Evolutionary conservation across 2,888 invertebrate genomes (phyloP).

Genomic region (Caenorhabditis sinica): DNA sequence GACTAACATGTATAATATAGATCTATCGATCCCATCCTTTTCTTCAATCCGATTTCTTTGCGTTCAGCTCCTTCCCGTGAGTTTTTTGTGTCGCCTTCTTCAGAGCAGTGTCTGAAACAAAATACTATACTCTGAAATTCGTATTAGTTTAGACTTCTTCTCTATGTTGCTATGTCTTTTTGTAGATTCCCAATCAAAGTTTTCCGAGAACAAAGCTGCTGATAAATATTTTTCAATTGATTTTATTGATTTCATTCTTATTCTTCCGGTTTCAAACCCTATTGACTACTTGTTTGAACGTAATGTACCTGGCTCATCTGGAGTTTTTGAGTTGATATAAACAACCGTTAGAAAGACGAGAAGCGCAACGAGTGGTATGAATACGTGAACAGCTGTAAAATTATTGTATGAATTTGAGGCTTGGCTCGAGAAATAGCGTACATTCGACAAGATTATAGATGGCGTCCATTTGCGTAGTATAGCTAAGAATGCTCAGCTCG

Average conservation of each 20-base stretch:
- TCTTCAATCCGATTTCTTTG: conserved; percentile 40
- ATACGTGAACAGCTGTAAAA: conserved; percentile 76
- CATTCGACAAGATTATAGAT: conserved; percentile 75
- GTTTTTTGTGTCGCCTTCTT: conserved; percentile 40
- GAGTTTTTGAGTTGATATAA: conserved; percentile 62
- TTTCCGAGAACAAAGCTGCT: conserved; percentile 1
- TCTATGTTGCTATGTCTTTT: background rate
- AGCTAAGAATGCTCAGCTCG: background rate
- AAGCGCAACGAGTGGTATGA: conserved; percentile 79
- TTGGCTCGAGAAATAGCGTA: conserved; percentile 45
- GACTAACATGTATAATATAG: conserved; percentile 40
- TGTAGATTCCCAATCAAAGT: conserved; percentile 27
- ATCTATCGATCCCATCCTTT: conserved; percentile 20
- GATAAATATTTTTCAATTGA: conserved; percentile 13
- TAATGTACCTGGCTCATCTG: conserved; percentile 47
- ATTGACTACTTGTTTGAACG: conserved; percentile 5
- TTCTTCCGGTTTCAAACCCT: background rate
- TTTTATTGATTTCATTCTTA: background rate
- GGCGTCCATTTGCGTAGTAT: conserved; percentile 66
- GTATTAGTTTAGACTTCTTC: conserved; percentile 10
- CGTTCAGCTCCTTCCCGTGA: conserved; percentile 15
- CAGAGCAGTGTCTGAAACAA: conserved; percentile 55
- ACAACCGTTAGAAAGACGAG: conserved; percentile 71
- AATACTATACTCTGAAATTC: background rate
- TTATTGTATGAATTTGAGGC: background rate